These are phyloP conservation scores for Rhinogobio ventralis DNA, from an alignment of 2,797 vertebrate genomes.

Conservation along the genomic window DNA sequence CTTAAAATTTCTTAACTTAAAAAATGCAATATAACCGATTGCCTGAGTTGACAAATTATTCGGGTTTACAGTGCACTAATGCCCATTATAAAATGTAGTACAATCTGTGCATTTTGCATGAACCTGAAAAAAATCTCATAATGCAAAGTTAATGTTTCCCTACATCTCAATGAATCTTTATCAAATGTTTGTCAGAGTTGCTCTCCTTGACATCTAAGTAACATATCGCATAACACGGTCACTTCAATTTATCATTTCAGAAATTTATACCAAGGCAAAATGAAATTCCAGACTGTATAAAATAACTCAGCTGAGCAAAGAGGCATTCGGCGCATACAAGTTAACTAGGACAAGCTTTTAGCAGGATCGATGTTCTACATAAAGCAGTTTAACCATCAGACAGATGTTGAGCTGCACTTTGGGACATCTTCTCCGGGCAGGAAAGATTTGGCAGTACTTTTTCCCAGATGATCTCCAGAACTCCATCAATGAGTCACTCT, in stretches of 20 bases:
- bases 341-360: slow-evolving; percentile 32
- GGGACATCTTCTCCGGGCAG: slow-evolving; percentile 17
- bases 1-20: too few species aligned
- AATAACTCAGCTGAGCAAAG: slow-evolving; percentile 18
- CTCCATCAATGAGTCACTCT: slow-evolving; percentile 14
- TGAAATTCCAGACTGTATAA: not conserved
- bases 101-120: not conserved
- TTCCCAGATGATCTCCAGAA: slow-evolving; percentile 31
- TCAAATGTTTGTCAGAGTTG: not conserved
- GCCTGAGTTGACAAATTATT: too few species aligned
- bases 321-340: not conserved
- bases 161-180: not conserved
- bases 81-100: not conserved
- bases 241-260: not conserved
- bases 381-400: slow-evolving; percentile 17
- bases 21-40: too few species aligned
- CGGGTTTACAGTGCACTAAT: too few species aligned
- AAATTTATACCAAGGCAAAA: slow-evolving; percentile 2
- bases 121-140: not conserved
- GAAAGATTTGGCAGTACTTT: slow-evolving; percentile 35
- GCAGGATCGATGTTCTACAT: slow-evolving; percentile 28
- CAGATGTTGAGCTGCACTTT: slow-evolving; percentile 30
- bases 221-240: not conserved
- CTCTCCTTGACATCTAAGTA: not conserved
- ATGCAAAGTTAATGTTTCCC: not conserved